Conservation (phyloP, 64 coral and sea anemone species). For the Montipora sp. region DNA sequence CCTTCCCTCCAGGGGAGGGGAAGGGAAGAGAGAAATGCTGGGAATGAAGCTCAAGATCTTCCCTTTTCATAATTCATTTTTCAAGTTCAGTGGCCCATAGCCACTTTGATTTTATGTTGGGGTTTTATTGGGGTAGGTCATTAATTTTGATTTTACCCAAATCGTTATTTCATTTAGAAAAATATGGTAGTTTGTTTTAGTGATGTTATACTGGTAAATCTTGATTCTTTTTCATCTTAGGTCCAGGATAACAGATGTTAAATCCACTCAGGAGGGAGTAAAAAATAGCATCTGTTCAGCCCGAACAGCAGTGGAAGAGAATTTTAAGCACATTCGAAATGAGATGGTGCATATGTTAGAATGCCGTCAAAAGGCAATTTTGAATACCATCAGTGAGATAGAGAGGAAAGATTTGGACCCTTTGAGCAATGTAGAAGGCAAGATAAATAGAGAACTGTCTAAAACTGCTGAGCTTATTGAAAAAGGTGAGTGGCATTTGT, state of each 20-base stretch:
- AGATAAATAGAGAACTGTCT: conserved; percentile 80
- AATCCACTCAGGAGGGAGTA: conserved; percentile 77
- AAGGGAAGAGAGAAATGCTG: too few species aligned
- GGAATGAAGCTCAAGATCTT: too few species aligned
- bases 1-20: too few species aligned
- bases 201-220: neutral
- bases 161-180: neutral
- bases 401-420: conserved; percentile 92
- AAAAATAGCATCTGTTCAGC: conserved; percentile 75
- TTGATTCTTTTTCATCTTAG: conserved; percentile 29
- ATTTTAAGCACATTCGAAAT: conserved; percentile 68
- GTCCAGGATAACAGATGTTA: conserved; percentile 75
- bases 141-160: too few species aligned
- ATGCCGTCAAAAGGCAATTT: conserved; percentile 56
- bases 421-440: conserved; percentile 80
- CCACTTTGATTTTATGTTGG: too few species aligned
- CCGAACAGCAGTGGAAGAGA: conserved; percentile 72
- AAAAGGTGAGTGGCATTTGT: conserved; percentile 57
- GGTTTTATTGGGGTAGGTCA: too few species aligned
- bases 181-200: neutral
- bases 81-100: too few species aligned
- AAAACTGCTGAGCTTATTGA: conserved; percentile 67
- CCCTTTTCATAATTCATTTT: too few species aligned
- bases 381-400: conserved; percentile 85
- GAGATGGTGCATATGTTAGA: conserved; percentile 72